A percentile compares a stretch with the other conserved stretches of the same genome.
phyloP scores from a whole-genome alignment of 1,140 invertebrate genomes.

The Helicoverpa armigera region DNA sequence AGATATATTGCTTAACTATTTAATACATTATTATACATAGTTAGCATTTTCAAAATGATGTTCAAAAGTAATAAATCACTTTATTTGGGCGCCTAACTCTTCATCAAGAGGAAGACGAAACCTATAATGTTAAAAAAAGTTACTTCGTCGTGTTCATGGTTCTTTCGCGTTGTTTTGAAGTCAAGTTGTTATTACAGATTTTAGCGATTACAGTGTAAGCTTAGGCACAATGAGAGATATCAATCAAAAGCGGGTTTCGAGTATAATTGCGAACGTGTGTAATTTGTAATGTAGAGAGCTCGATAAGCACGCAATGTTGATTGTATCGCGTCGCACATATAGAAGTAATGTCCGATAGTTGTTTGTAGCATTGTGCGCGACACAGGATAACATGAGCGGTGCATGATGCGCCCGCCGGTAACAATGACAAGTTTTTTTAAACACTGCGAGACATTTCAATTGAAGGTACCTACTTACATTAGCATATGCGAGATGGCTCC shows the following conservation, averaged over 20 bases:
- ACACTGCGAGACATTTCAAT: constrained; percentile 62
- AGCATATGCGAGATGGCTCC: constrained; percentile 65
- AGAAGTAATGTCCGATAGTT: constrained; percentile 54
- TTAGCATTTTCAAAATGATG: too few relatives aligned
- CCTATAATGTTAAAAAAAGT: not conserved
- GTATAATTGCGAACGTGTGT: constrained; percentile 49
- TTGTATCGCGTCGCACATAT: constrained; percentile 50
- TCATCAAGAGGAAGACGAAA: not conserved
- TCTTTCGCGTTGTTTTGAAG: constrained; percentile 20
- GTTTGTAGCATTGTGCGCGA: constrained; percentile 61
- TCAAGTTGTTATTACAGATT: constrained; percentile 19
- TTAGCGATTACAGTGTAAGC: not conserved
- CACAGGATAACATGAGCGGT: constrained; percentile 62
- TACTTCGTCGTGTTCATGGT: not conserved
- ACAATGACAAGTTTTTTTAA: constrained; percentile 73
- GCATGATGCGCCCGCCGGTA: constrained; percentile 58
- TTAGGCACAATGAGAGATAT: constrained; percentile 31
- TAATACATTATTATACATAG: too few relatives aligned
- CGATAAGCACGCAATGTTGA: constrained; percentile 54
- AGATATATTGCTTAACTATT: too few relatives aligned
- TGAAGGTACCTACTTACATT: constrained; percentile 60
- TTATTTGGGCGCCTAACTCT: too few relatives aligned
- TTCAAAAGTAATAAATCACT: too few relatives aligned
- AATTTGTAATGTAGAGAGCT: constrained; percentile 50
- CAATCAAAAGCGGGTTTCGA: constrained; percentile 37